Base-by-base conservation (phyloP, 1,140 invertebrate species). In the Cataglyphis hispanica region DNA sequence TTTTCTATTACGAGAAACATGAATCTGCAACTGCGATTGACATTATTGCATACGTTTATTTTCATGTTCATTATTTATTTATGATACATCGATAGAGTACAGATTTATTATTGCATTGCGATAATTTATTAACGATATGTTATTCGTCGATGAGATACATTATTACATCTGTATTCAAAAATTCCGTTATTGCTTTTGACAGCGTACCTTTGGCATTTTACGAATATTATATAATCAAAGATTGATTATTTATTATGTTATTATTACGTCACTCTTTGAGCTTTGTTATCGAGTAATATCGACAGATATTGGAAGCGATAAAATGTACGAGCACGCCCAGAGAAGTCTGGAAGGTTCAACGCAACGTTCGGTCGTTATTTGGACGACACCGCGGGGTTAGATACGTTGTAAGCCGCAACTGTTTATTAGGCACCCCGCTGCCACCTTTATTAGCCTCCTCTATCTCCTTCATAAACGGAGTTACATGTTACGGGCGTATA, bases 401-500 rank as follows among this genome's bases (percentile, higher is more conserved):
- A 58, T 66, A 25, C 63, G 56, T 84, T 72, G 86, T 88, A 91
- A 90, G 88, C 88, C 58, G 27, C 75, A 86, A 27, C 66, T 89
- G 91, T 93, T 92, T 93, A 93, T 93, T 93, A 93, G 91, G 85
- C 87, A 83, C 34, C 92, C 87, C 84, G 85, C 90, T 89, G 92
- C 61, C 91, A 84, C 90, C 91, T 93, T 93, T 93, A 93, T 93
- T 93, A 92, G 91, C 80, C 87, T 83, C 74, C 84, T 75, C 61
- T 85, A 85, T 86, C 84, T 81, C 86, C 67, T 86, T 90, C 86
- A 90, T 90, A 90, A 90, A 88, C 69, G 63, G 11, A 64, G 74
- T 43, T 86, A 78, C 58, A 53, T 64, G 74, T 72, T 81, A 75
- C 67, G 22, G 46, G 72, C 74, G 64, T 83, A 10, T 34, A 63